Conservation (phyloP, 2,797 vertebrate species). For the Podargus strigoides region DNA sequence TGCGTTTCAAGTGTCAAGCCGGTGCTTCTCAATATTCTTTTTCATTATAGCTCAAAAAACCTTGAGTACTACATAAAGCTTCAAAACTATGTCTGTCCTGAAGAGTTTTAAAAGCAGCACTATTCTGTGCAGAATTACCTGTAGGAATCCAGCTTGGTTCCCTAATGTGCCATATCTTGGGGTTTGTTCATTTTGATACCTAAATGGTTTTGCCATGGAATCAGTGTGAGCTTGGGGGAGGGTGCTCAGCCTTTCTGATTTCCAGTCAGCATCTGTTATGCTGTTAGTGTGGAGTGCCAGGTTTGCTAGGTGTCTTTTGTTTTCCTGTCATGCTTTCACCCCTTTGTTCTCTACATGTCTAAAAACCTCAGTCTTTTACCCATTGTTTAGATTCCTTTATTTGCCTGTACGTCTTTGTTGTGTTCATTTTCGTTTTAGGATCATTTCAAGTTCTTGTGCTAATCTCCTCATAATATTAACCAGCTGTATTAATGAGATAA, state of each 20-base stretch:
- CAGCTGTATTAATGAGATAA: conserved; percentile 70
- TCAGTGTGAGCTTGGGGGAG: not conserved
- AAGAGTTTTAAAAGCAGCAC: not conserved
- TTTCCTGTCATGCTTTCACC: not conserved
- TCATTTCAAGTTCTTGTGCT: conserved; percentile 42
- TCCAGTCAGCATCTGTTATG: not conserved
- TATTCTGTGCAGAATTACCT: not conserved
- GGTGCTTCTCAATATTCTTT: not conserved
- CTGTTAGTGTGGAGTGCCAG: not conserved
- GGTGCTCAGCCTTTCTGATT: not conserved
- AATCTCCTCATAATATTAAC: conserved; percentile 59
- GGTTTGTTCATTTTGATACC: not conserved
- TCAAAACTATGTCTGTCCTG: not conserved
- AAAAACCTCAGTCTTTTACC: not conserved
- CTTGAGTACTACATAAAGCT: not conserved
- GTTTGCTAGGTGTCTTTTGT: conserved; percentile 26
- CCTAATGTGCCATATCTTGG: not conserved
- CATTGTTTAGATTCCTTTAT: conserved; percentile 11
- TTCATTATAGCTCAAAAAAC: not conserved
- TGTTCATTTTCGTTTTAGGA: conserved; percentile 17
- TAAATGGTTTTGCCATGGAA: not conserved
- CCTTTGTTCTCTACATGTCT: conserved; percentile 16
- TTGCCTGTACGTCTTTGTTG: not conserved
- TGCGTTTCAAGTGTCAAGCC: not conserved
- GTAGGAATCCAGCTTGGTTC: not conserved